Evolutionary conservation across 2,888 invertebrate species (phyloP), one percentile per base, ranked within the genome.

Genomic region (Andrena bicolor): DNA sequence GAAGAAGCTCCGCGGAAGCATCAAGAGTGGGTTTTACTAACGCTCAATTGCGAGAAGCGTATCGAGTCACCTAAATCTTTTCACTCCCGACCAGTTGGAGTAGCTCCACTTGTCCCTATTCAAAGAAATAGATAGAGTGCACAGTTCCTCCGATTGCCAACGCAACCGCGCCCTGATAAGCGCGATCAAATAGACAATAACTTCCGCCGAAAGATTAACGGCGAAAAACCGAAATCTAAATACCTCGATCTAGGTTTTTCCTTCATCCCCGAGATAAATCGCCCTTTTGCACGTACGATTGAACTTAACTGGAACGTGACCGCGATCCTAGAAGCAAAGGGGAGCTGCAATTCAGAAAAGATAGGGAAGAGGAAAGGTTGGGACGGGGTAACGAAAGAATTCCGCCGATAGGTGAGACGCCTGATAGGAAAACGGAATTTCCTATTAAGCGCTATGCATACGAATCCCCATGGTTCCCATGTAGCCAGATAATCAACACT

Each of bases 351-450:
- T 64, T 61, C 61, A 10, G 20, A 7, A 13, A 51, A 30, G 48
- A 64, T 68, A 69, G 23, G 35, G n/a, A 26, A 66, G 10, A n/a
- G 7, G 23, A 8, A n/a, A 68, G 26, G 35, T 41, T 5, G 6
- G 28, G 23, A 16, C 26, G 23, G 63, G 60, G 72, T 78, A 79
- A 61, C 73, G 71, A 69, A 78, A 72, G 80, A 78, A 78, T 80
- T 61, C 65, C 30, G n/a, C 48, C 48, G 70, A 80, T 70, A 69
- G 69, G 41, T 41, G 51, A 64, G n/a, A 26, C 32, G 48, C 8
- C 60, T 23, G 61, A 80, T 80, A 71, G 80, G 69, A 75, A 71
- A 80, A 82, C 66, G 81, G 74, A 80, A 82, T 79, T 74, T 61
- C 74, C 80, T 61, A 80, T 80, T 73, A 81, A 79, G 30, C 30